phyloP scores from a whole-genome alignment of 2,113 vertebrate species.

The Lampris megalopsis region DNA sequence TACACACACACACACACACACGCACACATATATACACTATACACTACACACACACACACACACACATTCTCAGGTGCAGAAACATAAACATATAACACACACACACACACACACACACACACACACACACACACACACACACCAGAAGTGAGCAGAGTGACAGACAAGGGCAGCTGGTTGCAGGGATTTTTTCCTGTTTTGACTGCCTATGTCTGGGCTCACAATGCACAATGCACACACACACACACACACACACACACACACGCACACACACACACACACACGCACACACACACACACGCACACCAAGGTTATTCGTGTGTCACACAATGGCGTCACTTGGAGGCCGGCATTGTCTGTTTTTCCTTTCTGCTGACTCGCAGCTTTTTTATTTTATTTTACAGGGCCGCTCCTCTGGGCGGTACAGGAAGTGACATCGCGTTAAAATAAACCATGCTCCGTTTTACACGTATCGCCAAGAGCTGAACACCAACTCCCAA shows the following conservation, averaged over 20 bases:
- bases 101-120: constrained; percentile 40
- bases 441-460: constrained; percentile 9
- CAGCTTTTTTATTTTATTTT: constrained; percentile 19
- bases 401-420: not conserved
- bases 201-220: constrained; percentile 64
- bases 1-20: constrained; percentile 49
- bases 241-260: constrained; percentile 7
- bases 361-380: constrained; percentile 39
- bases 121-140: constrained; percentile 45
- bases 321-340: constrained; percentile 43
- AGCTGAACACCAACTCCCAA: not conserved
- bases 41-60: constrained; percentile 51
- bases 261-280: constrained; percentile 19
- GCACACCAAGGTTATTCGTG: constrained; percentile 6
- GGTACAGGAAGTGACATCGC: not conserved
- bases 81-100: not conserved
- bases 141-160: constrained; percentile 57
- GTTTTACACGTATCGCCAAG: not conserved
- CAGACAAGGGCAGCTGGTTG: constrained; percentile 68
- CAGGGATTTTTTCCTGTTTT: constrained; percentile 74
- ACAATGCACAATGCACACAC: constrained; percentile 33
- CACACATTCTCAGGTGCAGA: constrained; percentile 25
- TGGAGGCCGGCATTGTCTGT: constrained; percentile 9
- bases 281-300: not conserved
- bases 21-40: no score